Evolutionary conservation across 2,888 invertebrate species (phyloP), one percentile per base, ranked within the genome.

Genomic region (Eudasyphora cyanicolor): DNA sequence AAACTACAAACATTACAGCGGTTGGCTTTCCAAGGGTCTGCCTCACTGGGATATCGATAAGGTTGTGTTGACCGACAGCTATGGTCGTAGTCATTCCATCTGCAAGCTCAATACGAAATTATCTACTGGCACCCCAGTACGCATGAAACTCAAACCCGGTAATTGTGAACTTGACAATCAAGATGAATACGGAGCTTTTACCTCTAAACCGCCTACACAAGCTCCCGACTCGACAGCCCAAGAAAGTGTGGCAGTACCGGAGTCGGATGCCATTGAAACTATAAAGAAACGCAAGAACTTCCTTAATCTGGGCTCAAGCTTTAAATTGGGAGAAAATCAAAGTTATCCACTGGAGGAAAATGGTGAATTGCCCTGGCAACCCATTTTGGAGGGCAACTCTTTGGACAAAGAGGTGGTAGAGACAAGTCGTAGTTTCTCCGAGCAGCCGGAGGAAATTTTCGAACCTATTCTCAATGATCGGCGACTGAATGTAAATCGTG

Each of bases 21-120:
- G 98, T 14, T 98, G 98, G 98, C 94, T 98, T 78, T 96, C 96
- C 35, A 96, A 96, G 21, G 97, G 97, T 1, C 93, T 97, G 77
- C 94, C 95, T 45, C 94, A 95, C 78, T 96, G 98, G 94, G 95
- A 94, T 87, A 94, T 98, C 82, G 96, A 97, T 92, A 97, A 97
- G 91, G 94, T 98, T 24, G 95, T 96, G 74, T 93, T 98, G 19
- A 95, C 95, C 60, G 97, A 97, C 90, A 97, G 97, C 90, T 97
- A 96, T 89, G 96, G 97, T 14, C 95, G 96, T 89, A 96, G 96
- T 84, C 94, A 96, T 79, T 97, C 97, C 0, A 94, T 96, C 79
- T 98, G 97, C 90, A 95, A 95, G 87, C 94, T 95, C 86, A 95
- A 95, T 74, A 92, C 97, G 35, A 94, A 95, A 75, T 92, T 98